Base-by-base conservation (phyloP, 2,113 vertebrate species). In the Struthio camelus region DNA sequence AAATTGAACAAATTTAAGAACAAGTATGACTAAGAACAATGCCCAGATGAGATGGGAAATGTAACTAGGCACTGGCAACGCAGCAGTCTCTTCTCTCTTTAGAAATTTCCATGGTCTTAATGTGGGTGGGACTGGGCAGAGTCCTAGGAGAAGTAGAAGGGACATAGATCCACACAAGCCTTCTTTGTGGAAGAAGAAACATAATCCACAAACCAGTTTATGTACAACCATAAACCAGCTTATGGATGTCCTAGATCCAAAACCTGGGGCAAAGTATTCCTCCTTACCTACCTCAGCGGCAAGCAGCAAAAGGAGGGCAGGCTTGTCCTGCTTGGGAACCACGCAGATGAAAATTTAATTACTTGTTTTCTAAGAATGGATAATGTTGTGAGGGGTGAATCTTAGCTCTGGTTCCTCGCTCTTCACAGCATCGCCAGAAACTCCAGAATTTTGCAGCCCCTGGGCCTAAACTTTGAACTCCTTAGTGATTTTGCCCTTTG, bases 1-100 rank as follows among this genome's bases (percentile, higher is more conserved):
- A 75, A 91, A 91, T 18, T 36, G 54, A 84, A 81, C 42, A 73
- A 70, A 75, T 65, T 65, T 89, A 53, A 85, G 44, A 32, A 58
- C 61, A 59, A 72, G 11, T 65, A 40, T 75, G 42, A 80, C 70
- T 78, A 36, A 93, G 54, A 94, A 44, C 62, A 92, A 82, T 91
- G 32, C 59, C 58, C 67, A 84, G 46, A 80, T 91, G 61, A 46
- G 38, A 22, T 34, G 34, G 42, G 34, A 81, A 86, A 58, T 87
- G 27, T 75, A 91, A 86, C 93, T 94, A 94, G 94, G 67, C 61
- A 91, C 56, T 80, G 51, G 34, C 85, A 93, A 34, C 48, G 42
- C 34, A 87, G 30, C 72, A 66, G 46, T 64, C 75, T 91, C 17
- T n/a, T n/a, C n/a, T n/a, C n/a, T n/a, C n/a, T 71, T 12, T 6